A percentile compares a stretch with the other conserved stretches of the same genome.
Conservation (phyloP, 2,888 invertebrate species). For the Leucoma salicis region DNA sequence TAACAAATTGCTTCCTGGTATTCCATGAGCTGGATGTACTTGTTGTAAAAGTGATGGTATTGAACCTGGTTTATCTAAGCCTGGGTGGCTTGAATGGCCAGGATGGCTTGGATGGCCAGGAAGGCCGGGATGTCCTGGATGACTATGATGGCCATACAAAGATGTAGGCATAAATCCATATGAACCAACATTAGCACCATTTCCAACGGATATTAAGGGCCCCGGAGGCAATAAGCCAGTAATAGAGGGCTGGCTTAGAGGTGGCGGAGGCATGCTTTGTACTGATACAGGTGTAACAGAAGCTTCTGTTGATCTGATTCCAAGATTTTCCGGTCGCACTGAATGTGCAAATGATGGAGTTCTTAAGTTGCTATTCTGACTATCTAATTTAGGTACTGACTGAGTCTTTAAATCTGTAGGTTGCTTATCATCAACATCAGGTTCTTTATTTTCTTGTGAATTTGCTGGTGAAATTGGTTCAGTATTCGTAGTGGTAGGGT, state of each 20-base stretch:
- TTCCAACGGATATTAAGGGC: constrained; percentile 83
- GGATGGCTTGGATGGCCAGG: constrained; percentile 30
- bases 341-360: constrained; percentile 63
- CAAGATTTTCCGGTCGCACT: constrained; percentile 68
- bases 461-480: constrained; percentile 75
- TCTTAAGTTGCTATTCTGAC: constrained; percentile 50
- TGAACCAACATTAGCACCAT: constrained; percentile 79
- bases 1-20: constrained; percentile 56
- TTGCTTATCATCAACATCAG: constrained; percentile 70
- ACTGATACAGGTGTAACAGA: constrained; percentile 57
- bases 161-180: constrained; percentile 84
- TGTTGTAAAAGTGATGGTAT: constrained; percentile 69
- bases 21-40: constrained; percentile 59
- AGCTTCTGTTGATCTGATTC: constrained; percentile 60
- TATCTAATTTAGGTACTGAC: constrained; percentile 59
- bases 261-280: constrained; percentile 70
- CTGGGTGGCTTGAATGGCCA: constrained; percentile 46
- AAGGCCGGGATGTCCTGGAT: constrained; percentile 47
- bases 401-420: constrained; percentile 75
- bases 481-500: constrained; percentile 61
- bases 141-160: constrained; percentile 64
- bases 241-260: constrained; percentile 80
- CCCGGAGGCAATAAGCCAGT: constrained; percentile 82
- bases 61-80: constrained; percentile 67
- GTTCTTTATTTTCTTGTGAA: constrained; percentile 70